phyloP scores from a whole-genome alignment of 1,140 invertebrate species.

The Conopomorpha cramerella region DNA sequence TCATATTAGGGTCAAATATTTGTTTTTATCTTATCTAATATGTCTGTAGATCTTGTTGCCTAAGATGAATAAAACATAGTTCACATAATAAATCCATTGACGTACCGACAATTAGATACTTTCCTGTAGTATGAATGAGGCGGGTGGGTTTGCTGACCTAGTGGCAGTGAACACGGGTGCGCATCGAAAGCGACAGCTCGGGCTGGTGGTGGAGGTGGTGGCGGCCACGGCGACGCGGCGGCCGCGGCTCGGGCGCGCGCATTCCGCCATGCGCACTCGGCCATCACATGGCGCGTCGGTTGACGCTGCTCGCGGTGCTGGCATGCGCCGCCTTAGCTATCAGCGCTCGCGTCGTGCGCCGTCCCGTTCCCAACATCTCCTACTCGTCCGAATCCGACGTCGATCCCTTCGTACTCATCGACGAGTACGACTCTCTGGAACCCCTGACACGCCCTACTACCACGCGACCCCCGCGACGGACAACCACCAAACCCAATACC shows the following conservation, averaged over 20 bases:
- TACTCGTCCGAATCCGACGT: conserved; percentile 16
- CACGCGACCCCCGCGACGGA: conserved; percentile 10
- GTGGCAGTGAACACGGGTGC: conserved; percentile 18
- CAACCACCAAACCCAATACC: conserved; percentile 18
- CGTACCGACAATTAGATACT: conserved; percentile 7
- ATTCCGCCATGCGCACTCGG: conserved; percentile 53
- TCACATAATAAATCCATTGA: too few relatives aligned
- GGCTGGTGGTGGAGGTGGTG: conserved; percentile 41
- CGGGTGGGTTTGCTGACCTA: conserved; percentile 35
- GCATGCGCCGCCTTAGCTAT: too few relatives aligned
- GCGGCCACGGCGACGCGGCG: conserved; percentile 32
- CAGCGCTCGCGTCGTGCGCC: conserved; percentile 20
- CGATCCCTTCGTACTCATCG: conserved; percentile 29
- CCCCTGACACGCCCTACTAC: too few relatives aligned
- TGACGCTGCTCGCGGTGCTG: conserved; percentile 48
- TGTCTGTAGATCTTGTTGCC: too few relatives aligned
- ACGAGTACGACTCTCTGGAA: conserved; percentile 34
- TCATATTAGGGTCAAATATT: too few relatives aligned
- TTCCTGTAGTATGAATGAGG: conserved; percentile 12
- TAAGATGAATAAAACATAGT: too few relatives aligned
- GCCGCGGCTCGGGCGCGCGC: conserved; percentile 28
- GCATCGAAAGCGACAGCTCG: conserved; percentile 40
- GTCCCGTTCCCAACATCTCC: conserved; percentile 7
- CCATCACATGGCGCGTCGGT: conserved; percentile 50
- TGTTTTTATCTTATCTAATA: too few relatives aligned